A percentile compares a stretch with the other conserved stretches of the same genome.
Conservation (phyloP, 1,140 invertebrate species). For the Trichogramma pretiosum region DNA sequence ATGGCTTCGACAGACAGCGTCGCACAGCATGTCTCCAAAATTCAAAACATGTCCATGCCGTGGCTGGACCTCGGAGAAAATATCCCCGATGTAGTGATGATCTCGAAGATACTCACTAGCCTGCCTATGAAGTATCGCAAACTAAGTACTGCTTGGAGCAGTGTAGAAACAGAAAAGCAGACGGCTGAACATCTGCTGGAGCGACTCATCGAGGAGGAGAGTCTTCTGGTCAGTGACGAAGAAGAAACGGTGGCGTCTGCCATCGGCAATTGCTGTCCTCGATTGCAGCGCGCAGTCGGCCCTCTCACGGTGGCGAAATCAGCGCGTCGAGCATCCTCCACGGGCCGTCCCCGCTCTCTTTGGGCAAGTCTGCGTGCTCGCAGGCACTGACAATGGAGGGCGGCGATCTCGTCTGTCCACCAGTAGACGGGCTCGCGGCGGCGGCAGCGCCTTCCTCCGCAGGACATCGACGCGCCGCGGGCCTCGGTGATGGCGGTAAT, state of each 20-base stretch:
- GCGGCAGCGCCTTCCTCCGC: too few species aligned
- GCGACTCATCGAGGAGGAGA: conserved; percentile 1
- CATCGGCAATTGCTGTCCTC: too few species aligned
- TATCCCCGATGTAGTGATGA: conserved; percentile 8
- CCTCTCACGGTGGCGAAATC: too few species aligned
- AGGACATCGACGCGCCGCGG: too few species aligned
- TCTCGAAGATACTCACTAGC: conserved; percentile 16
- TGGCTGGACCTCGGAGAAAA: conserved; percentile 10
- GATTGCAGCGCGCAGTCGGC: too few species aligned
- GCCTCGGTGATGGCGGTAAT: too few species aligned
- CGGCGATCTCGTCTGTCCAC: too few species aligned
- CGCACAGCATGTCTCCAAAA: conserved; percentile 15
- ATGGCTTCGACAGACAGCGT: conserved; percentile 14
- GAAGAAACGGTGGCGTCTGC: background rate
- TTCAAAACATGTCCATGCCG: conserved; percentile 17
- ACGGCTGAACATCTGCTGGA: background rate
- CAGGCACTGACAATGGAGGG: too few species aligned
- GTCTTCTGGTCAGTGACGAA: background rate
- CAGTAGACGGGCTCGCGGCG: too few species aligned
- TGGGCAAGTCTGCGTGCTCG: too few species aligned
- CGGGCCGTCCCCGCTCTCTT: too few species aligned
- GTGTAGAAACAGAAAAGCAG: background rate
- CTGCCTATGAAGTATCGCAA: conserved; percentile 8
- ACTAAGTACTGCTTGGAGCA: conserved; percentile 12
- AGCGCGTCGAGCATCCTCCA: too few species aligned